Percentiles rank a stretch among this genome's conserved stretches.
These are phyloP conservation scores for Calyptommatus sinebrachiatus DNA, from an alignment of 2,113 vertebrate species.

Conservation along the genomic window DNA sequence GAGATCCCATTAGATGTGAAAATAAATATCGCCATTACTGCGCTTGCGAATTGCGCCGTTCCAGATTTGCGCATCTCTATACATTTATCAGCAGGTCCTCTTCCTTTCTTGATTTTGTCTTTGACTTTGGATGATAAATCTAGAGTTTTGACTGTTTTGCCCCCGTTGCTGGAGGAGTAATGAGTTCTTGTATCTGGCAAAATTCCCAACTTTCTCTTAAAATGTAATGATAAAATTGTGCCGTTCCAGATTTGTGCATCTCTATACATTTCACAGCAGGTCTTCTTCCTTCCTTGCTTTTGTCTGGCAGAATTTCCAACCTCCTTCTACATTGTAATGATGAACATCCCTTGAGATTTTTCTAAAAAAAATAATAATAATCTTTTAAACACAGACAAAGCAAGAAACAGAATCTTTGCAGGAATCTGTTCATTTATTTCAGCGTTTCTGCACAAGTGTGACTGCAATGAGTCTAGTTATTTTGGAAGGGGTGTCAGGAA, in stretches of 20 bases:
- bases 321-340: too few species aligned
- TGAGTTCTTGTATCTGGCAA: neutral
- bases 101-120: neutral
- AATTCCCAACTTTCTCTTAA: too few species aligned
- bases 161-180: neutral
- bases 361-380: too few species aligned
- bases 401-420: too few species aligned
- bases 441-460: too few species aligned
- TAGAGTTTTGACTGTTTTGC: neutral
- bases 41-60: conserved; percentile 25
- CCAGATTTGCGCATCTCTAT: neutral
- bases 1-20: conserved; percentile 49
- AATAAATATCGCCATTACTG: conserved; percentile 46
- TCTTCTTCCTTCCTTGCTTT: neutral
- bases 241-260: neutral
- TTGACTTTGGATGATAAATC: neutral
- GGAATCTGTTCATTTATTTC: too few species aligned
- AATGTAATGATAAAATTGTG: neutral
- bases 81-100: neutral
- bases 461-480: too few species aligned
- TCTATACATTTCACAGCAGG: neutral
- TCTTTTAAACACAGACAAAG: too few species aligned
- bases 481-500: too few species aligned
- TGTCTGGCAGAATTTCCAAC: neutral
- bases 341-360: neutral